Conservation (phyloP, 2,888 invertebrate species). For the Eretmocerus hayati region DNA sequence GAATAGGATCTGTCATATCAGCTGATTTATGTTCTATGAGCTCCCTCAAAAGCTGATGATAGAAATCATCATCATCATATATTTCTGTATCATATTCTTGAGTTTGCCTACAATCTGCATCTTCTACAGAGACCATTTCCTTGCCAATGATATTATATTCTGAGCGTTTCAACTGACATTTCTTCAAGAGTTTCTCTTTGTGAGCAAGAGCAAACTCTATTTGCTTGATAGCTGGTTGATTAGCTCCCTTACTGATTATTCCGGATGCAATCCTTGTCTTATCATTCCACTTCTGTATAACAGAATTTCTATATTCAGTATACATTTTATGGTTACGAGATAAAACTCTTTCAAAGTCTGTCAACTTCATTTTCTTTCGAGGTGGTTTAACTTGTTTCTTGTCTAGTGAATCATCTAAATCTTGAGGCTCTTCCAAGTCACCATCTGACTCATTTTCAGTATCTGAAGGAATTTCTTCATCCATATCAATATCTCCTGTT, state of each 20-base stretch:
- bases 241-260: slow-evolving; percentile 57
- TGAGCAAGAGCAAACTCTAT: slow-evolving; percentile 80
- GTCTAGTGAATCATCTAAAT: slow-evolving; percentile 22
- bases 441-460: slow-evolving; percentile 51
- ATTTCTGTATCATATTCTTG: slow-evolving; percentile 72
- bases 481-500: slow-evolving; percentile 41
- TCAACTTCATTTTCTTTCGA: slow-evolving; percentile 52
- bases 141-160: slow-evolving; percentile 65
- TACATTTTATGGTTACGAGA: slow-evolving; percentile 56
- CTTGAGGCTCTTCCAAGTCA: slow-evolving; percentile 20
- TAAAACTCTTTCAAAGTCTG: slow-evolving; percentile 56
- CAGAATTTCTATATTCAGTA: slow-evolving; percentile 64
- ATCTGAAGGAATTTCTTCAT: slow-evolving; percentile 61
- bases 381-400: slow-evolving; percentile 27
- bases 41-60: slow-evolving; percentile 86
- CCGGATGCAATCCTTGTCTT: slow-evolving; percentile 71
- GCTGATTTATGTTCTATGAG: slow-evolving; percentile 86
- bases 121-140: slow-evolving; percentile 29
- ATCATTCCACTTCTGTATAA: slow-evolving; percentile 92
- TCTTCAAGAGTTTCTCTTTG: slow-evolving; percentile 64
- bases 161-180: slow-evolving; percentile 74
- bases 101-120: slow-evolving; percentile 39
- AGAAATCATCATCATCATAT: slow-evolving; percentile 96
- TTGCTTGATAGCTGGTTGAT: slow-evolving; percentile 64
- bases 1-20: slow-evolving; percentile 74